These are phyloP conservation scores for Xiphorhynchus erythropygius DNA, from an alignment of 2,797 vertebrate genomes.

Conservation along the genomic window DNA sequence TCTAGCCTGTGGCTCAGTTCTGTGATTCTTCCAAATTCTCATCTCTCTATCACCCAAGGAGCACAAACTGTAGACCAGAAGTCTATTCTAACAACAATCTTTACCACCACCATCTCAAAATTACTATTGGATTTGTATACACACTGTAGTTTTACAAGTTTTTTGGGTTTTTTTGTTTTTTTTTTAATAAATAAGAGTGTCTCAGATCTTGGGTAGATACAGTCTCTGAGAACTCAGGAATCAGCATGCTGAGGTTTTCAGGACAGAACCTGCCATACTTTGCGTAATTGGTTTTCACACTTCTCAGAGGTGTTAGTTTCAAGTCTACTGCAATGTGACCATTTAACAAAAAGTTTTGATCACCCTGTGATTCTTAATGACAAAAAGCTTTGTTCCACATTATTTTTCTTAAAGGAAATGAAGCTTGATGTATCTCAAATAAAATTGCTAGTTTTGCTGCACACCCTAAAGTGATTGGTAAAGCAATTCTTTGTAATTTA, in stretches of 20 bases:
- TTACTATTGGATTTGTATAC: neutral
- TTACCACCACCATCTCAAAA: neutral
- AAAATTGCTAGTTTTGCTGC: neutral
- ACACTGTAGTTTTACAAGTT: neutral
- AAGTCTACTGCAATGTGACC: rapidly evolving
- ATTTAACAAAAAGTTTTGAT: neutral
- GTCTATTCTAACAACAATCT: neutral
- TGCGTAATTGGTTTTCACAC: neutral
- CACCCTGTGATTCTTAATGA: neutral
- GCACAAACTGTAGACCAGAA: neutral
- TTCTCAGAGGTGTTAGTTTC: neutral
- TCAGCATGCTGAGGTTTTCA: rapidly evolving
- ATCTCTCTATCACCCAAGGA: neutral
- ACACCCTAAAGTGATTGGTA: neutral
- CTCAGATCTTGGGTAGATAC: no score
- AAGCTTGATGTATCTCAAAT: neutral
- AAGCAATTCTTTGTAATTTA: neutral
- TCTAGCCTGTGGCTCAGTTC: neutral
- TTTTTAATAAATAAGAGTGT: neutral
- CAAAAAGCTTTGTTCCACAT: neutral
- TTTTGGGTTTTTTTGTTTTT: neutral
- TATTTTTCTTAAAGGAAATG: neutral
- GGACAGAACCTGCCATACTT: neutral
- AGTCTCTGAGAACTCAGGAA: neutral
- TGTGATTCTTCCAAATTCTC: neutral